Conservation (phyloP, 2,113 vertebrate genomes). For the Nettapus auritus region DNA sequence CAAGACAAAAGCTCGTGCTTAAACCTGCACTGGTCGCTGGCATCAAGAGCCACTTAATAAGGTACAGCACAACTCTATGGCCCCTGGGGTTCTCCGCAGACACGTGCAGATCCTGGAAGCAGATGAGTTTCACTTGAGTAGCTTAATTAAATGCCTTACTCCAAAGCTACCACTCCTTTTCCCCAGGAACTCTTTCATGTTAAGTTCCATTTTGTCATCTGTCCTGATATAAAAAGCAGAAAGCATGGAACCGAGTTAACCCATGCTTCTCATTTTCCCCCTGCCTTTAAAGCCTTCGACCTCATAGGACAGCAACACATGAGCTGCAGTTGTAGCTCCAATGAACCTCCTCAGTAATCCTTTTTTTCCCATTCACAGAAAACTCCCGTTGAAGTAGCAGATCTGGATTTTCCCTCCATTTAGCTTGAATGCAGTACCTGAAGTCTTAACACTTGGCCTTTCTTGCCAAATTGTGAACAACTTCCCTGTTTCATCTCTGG, state of each 20-base stretch:
- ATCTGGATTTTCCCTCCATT: rapidly evolving
- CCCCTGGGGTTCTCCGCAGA: neutral
- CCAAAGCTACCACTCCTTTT: neutral
- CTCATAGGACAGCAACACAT: neutral
- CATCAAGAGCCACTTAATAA: neutral
- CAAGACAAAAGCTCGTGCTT: neutral
- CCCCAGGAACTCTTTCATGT: neutral
- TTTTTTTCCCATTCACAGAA: neutral
- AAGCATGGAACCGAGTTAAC: neutral
- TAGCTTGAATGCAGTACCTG: neutral
- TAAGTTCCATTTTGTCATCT: neutral
- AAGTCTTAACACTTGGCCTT: neutral
- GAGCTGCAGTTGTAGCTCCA: neutral
- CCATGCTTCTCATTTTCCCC: neutral
- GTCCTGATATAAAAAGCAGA: neutral
- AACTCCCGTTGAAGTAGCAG: neutral
- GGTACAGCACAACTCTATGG: rapidly evolving
- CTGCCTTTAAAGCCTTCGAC: neutral
- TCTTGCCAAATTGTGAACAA: neutral
- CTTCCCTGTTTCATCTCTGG: neutral
- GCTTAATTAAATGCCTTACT: neutral
- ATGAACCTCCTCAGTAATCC: neutral
- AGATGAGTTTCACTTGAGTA: neutral
- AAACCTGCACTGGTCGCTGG: rapidly evolving
- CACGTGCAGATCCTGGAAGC: neutral